Conservation (phyloP, 2,888 invertebrate species). For the Latrodectus hesperus region DNA sequence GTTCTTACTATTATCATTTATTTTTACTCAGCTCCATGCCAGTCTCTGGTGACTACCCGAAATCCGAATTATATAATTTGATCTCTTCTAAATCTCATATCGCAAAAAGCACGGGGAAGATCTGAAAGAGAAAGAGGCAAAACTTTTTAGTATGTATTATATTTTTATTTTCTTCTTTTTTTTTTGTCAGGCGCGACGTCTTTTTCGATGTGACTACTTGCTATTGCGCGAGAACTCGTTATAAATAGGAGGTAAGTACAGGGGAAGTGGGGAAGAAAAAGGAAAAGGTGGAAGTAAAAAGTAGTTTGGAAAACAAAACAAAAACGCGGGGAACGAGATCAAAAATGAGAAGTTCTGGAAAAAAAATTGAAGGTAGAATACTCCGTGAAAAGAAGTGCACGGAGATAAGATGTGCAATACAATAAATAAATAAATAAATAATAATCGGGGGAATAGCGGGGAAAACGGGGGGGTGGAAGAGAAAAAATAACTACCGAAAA, state of each 20-base stretch:
- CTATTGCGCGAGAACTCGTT: conserved; percentile 52
- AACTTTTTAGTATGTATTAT: conserved; percentile 21
- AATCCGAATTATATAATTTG: conserved; percentile 70
- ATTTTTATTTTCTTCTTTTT: too few relatives aligned
- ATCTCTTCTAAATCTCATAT: conserved; percentile 68
- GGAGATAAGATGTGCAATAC: conserved; percentile 55
- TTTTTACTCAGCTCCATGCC: conserved; percentile 33
- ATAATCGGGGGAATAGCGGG: conserved; percentile 17
- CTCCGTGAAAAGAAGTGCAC: conserved; percentile 43
- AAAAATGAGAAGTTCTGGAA: conserved; percentile 41
- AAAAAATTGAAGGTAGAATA: conserved; percentile 51
- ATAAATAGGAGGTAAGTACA: conserved; percentile 41
- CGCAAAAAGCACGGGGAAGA: conserved; percentile 25
- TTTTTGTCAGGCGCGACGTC: too few relatives aligned
- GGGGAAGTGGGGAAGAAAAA: conserved; percentile 13
- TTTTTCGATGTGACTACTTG: conserved; percentile 14
- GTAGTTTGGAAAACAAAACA: conserved; percentile 25
- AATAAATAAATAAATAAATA: conserved; percentile 62
- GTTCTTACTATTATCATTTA: conserved; percentile 9
- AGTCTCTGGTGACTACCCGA: conserved; percentile 56
- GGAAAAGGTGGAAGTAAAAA: conserved; percentile 11
- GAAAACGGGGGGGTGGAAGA: conserved; percentile 13
- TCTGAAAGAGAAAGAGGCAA: conserved; percentile 14
- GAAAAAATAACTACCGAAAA: conserved; percentile 38
- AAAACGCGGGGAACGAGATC: conserved; percentile 6